Evolutionary conservation across 2,113 vertebrate species (phyloP).

Genomic region (Podarcis cretensis): DNA sequence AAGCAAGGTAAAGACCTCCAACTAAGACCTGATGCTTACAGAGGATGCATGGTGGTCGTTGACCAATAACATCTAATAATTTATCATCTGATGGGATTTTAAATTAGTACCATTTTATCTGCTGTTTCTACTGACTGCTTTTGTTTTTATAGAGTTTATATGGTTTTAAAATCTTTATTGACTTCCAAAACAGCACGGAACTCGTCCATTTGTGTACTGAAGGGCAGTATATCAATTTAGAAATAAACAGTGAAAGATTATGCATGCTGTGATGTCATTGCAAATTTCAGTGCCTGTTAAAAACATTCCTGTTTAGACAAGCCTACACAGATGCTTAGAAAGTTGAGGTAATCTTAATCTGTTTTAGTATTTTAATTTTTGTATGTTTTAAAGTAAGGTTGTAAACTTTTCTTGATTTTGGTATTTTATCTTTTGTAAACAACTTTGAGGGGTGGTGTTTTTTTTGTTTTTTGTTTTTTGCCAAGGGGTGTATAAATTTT

Average conservation of each 20-base stretch:
- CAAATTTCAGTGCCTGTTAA: too few species aligned
- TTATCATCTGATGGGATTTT: background rate
- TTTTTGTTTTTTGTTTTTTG: too few species aligned
- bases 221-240: background rate
- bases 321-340: too few species aligned
- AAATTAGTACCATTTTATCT: background rate
- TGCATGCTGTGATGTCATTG: background rate
- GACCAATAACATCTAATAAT: background rate
- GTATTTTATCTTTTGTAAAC: too few species aligned
- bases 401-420: too few species aligned
- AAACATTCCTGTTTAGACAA: too few species aligned
- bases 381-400: too few species aligned
- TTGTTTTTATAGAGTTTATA: background rate
- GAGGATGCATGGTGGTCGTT: background rate
- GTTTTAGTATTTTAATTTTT: too few species aligned
- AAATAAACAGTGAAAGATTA: background rate
- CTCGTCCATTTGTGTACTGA: background rate
- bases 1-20: background rate
- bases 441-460: too few species aligned
- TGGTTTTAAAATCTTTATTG: background rate
- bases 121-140: background rate
- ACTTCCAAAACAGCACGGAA: background rate
- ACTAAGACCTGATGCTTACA: background rate
- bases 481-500: too few species aligned
- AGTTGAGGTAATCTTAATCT: too few species aligned